Evolutionary conservation across 2,113 vertebrate genomes (phyloP).

Genomic region (Gasterosteus nipponicus): DNA sequence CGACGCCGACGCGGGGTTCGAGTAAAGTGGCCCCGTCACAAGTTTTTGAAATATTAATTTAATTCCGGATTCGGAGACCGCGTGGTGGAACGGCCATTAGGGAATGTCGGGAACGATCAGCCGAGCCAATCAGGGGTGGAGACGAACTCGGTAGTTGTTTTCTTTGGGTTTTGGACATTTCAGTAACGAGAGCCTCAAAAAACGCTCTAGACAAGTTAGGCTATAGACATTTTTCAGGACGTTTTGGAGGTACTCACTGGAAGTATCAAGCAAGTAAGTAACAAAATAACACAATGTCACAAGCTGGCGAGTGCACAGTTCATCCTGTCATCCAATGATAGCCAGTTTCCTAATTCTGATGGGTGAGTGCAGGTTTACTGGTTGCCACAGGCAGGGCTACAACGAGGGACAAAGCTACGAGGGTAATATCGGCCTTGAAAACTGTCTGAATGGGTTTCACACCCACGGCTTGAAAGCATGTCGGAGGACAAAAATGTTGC

Average conservation of each 20-base stretch:
- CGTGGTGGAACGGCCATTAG: slow-evolving; percentile 7
- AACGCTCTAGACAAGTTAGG: background rate
- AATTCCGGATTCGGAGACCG: slow-evolving; percentile 67
- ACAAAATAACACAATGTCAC: slow-evolving; percentile 1
- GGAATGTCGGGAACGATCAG: slow-evolving; percentile 5
- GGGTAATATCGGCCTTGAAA: background rate
- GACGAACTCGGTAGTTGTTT: slow-evolving; percentile 16
- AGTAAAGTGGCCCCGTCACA: slow-evolving; percentile 80
- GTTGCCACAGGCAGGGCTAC: background rate
- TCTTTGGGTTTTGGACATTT: slow-evolving; percentile 1
- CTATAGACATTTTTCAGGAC: background rate
- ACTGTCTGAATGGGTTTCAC: background rate
- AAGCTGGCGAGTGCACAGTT: background rate
- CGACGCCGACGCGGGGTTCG: slow-evolving; percentile 80
- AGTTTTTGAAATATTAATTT: slow-evolving; percentile 90
- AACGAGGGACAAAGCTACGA: background rate
- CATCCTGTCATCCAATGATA: background rate
- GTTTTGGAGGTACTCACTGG: background rate
- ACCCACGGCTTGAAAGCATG: too few species aligned
- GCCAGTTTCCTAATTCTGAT: background rate
- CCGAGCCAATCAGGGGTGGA: slow-evolving; percentile 2
- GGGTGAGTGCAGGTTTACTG: background rate
- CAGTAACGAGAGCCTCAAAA: background rate
- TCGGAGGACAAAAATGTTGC: background rate
- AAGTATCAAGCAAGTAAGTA: background rate